Evolutionary conservation across 1,140 invertebrate species (phyloP), one percentile per base, ranked within the genome.

Genomic region (Drosophila jambulina): DNA sequence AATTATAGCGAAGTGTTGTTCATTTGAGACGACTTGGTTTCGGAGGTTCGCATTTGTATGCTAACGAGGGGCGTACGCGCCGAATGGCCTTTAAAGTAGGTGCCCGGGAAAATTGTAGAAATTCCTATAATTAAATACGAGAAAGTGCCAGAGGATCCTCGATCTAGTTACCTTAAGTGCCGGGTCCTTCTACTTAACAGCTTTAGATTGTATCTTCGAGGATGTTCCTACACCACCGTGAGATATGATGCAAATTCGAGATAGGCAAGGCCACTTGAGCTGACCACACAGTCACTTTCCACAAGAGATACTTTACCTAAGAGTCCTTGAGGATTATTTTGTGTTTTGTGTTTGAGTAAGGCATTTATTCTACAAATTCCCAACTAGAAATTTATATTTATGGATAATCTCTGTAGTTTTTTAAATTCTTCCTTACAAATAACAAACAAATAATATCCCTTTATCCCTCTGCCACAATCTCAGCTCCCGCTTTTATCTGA

Each of bases 31-130:
- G 56, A 64, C 27, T 40, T 60, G 40, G 34, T 38, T 56, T 43
- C 57, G 48, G 27, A 43, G 36, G 29, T 71, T 75, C 68, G 49
- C 63, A 63, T 80, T 60, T 58, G 60, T 75, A 75, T 87, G 83
- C 83, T 86, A 86, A 86, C 80, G 65, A 88, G 80, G 80, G 63
- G 59, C 74, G 69, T 78, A 49, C 48, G 67, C 68, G 61, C 74
- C 65, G 67, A 72, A 76, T 63, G 71, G 48, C 25, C 53, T 63
- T 68, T 78, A 74, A 78, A 81, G 65, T 75, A 86, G 76, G 75
- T 78, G 62, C 63, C 34, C 32, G n/a, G 8, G 25, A 21, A 46
- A 59, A 71, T 67, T 25, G 32, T 49, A 21, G 19, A 57, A 71
- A 58, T 78, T 85, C 67, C 9, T 32, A 46, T 75, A 87, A 78